Evolutionary conservation across 2,888 invertebrate species (phyloP).

Genomic region (Cryptocheilus praepositus): DNA sequence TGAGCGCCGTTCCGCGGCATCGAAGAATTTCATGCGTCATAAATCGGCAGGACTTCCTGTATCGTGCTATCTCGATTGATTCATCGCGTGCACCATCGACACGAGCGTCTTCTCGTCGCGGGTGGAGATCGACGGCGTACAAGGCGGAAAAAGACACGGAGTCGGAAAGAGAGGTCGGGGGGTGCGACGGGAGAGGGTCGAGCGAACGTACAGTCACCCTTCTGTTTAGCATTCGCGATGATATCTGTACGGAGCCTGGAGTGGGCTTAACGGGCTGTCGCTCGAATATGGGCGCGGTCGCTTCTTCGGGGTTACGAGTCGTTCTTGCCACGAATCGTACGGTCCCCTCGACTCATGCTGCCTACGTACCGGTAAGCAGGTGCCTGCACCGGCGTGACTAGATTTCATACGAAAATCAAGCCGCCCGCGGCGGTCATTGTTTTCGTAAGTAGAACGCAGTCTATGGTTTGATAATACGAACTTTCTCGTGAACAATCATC

Average conservation of each 20-base stretch:
- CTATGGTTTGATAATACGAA: not conserved
- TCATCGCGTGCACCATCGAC: too few species aligned
- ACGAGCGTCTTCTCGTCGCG: conserved; percentile 9
- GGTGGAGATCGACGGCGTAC: conserved; percentile 20
- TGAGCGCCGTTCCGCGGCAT: conserved; percentile 7
- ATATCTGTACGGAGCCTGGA: conserved; percentile 66
- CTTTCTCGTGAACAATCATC: too few species aligned
- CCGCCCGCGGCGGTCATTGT: too few species aligned
- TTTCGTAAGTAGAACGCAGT: not conserved
- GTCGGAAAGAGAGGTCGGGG: not conserved
- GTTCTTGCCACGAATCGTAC: conserved; percentile 23
- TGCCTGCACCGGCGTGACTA: conserved; percentile 19
- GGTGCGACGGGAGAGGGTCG: conserved; percentile 29
- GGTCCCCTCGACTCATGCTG: not conserved
- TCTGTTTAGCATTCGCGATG: conserved; percentile 71
- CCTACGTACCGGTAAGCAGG: conserved; percentile 12
- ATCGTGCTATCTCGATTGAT: conserved; percentile 37
- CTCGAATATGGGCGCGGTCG: conserved; percentile 66
- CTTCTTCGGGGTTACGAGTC: conserved; percentile 52
- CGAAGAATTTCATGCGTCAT: conserved; percentile 42
- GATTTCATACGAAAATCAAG: too few species aligned
- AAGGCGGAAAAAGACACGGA: conserved; percentile 23
- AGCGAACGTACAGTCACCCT: conserved; percentile 49
- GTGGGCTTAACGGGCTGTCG: conserved; percentile 68
- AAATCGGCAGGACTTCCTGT: conserved; percentile 55